A percentile compares a stretch with the other conserved stretches of the same genome.
These are phyloP conservation scores for Cirrhinus mrigala DNA, from an alignment of 2,797 vertebrate species.

Conservation along the genomic window DNA sequence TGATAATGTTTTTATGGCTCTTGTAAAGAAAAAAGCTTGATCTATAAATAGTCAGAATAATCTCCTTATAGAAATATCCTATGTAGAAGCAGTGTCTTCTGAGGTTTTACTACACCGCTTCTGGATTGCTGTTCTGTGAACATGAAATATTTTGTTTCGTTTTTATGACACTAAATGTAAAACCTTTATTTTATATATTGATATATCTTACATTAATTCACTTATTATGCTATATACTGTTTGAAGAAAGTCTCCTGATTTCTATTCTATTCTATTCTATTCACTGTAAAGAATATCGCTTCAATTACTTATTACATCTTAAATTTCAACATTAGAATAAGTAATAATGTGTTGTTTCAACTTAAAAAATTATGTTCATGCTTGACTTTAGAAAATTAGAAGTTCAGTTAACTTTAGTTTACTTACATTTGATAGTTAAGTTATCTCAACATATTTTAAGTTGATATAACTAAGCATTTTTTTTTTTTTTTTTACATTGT, in stretches of 20 bases:
- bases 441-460: too few relatives aligned
- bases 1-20: background rate
- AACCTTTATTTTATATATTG: background rate
- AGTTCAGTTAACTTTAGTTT: too few relatives aligned
- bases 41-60: constrained; percentile 31
- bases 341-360: too few relatives aligned
- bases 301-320: too few relatives aligned
- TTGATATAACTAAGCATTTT: too few relatives aligned
- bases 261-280: constrained; percentile 6
- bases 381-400: too few relatives aligned
- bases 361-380: too few relatives aligned
- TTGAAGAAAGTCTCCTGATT: too few relatives aligned
- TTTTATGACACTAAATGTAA: background rate
- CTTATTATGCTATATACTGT: background rate
- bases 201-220: background rate
- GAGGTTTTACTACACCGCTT: background rate
- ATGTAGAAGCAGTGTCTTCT: background rate
- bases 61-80: constrained; percentile 14
- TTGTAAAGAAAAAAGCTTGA: background rate
- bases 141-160: background rate
- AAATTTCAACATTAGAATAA: too few relatives aligned
- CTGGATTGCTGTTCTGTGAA: background rate
- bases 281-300: background rate
- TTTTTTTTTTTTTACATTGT: background rate
- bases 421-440: too few relatives aligned